Conservation (phyloP, 2,797 vertebrate species). For the Myotis findleyi region DNA sequence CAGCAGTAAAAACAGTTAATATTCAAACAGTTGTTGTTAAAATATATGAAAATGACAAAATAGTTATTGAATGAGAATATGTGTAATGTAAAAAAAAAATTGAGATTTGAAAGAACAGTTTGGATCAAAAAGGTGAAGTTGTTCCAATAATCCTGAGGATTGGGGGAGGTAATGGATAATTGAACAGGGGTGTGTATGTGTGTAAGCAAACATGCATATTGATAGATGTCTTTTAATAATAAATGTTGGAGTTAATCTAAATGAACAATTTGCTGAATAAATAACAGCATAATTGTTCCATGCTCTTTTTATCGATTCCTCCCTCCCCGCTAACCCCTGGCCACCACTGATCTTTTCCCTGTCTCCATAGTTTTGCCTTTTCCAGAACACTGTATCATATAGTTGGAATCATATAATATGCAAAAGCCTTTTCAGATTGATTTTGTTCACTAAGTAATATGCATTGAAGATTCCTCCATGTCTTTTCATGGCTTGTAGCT, state of each 20-base stretch:
- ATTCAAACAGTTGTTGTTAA: not conserved
- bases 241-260: conserved; percentile 1
- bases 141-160: not conserved
- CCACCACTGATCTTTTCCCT: not conserved
- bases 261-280: not conserved
- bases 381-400: too few relatives aligned
- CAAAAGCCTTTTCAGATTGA: not conserved
- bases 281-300: not conserved
- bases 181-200: not conserved
- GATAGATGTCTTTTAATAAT: not conserved
- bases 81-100: not conserved
- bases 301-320: not conserved
- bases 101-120: not conserved
- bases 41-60: not conserved
- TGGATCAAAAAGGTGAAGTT: not conserved
- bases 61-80: not conserved
- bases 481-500: not conserved
- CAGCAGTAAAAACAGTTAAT: not conserved
- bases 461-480: not conserved
- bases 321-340: not conserved
- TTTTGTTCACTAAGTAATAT: not conserved
- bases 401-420: too few relatives aligned
- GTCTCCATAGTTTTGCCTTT: not conserved
- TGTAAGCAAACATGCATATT: not conserved
- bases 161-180: not conserved